phyloP scores from a whole-genome alignment of 2,797 vertebrate genomes.

The Neopelma chrysocephalum region DNA sequence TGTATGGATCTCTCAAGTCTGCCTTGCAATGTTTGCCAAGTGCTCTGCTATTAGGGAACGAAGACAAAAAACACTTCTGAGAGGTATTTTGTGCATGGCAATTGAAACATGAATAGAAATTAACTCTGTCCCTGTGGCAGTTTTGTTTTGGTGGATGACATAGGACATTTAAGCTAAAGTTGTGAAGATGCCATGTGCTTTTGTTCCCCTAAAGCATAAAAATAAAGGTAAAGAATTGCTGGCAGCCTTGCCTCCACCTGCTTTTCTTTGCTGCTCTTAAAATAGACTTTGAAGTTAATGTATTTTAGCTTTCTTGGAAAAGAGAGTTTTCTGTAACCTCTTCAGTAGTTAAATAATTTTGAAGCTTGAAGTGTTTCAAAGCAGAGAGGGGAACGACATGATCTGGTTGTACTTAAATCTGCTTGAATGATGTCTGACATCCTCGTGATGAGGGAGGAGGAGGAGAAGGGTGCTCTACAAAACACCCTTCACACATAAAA shows the following conservation, averaged over 20 bases:
- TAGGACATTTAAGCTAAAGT: background rate
- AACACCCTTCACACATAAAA: background rate
- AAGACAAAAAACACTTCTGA: background rate
- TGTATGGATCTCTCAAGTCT: background rate
- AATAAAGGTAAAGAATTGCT: background rate
- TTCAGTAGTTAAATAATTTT: conserved; percentile 5
- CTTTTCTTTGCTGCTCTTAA: conserved; percentile 1
- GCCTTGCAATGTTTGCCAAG: background rate
- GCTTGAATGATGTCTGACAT: conserved; percentile 6
- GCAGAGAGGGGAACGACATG: background rate
- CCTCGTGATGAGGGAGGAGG: conserved; percentile 8
- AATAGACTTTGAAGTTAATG: background rate
- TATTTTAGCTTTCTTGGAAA: background rate
- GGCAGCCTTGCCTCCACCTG: background rate
- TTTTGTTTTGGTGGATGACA: background rate
- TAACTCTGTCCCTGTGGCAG: background rate
- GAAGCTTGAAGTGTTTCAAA: background rate
- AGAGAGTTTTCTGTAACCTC: background rate
- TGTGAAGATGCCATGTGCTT: background rate
- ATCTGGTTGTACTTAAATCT: background rate
- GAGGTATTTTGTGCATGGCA: background rate
- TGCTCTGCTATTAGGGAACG: background rate
- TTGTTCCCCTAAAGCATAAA: background rate
- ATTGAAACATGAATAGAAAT: background rate
- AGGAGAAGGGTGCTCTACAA: background rate